phyloP scores from a whole-genome alignment of 2,888 invertebrate genomes.

The Cremastobaeus sp. region DNA sequence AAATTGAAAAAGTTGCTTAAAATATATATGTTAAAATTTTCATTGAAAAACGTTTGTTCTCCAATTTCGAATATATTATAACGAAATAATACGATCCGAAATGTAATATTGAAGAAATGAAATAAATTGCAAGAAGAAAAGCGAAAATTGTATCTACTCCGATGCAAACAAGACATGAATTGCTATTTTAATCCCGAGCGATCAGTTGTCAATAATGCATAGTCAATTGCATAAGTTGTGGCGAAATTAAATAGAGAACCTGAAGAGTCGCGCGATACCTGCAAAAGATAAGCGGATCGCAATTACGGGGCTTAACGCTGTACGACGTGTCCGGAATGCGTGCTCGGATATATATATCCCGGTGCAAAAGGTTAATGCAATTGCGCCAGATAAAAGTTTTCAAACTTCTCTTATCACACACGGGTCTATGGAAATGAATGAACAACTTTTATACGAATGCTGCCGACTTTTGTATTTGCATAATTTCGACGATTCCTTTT shows the following conservation, averaged over 20 bases:
- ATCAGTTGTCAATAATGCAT: neutral
- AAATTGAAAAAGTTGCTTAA: too few species aligned
- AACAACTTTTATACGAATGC: conserved; percentile 43
- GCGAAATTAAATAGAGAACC: conserved; percentile 50
- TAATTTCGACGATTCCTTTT: conserved; percentile 35
- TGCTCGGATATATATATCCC: conserved; percentile 40
- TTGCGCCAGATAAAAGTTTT: conserved; percentile 58
- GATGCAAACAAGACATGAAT: conserved; percentile 8
- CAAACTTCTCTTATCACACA: conserved; percentile 59
- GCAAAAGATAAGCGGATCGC: conserved; percentile 60
- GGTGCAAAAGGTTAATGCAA: conserved; percentile 60
- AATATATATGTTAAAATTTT: too few species aligned
- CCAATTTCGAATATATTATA: too few species aligned
- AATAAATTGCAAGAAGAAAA: neutral
- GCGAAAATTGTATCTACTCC: neutral
- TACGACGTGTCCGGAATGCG: conserved; percentile 60
- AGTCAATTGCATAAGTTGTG: conserved; percentile 43
- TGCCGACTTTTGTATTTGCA: conserved; percentile 37
- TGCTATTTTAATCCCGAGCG: too few species aligned
- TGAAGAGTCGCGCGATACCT: conserved; percentile 55
- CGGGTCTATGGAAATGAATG: conserved; percentile 57
- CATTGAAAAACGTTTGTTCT: too few species aligned
- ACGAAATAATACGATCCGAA: too few species aligned
- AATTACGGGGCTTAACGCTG: conserved; percentile 59
- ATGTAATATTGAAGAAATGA: too few species aligned